Percentiles rank a stretch among this genome's conserved stretches.
Evolutionary conservation across 2,888 invertebrate species (phyloP).

Genomic region (Folsomia manolachei): DNA sequence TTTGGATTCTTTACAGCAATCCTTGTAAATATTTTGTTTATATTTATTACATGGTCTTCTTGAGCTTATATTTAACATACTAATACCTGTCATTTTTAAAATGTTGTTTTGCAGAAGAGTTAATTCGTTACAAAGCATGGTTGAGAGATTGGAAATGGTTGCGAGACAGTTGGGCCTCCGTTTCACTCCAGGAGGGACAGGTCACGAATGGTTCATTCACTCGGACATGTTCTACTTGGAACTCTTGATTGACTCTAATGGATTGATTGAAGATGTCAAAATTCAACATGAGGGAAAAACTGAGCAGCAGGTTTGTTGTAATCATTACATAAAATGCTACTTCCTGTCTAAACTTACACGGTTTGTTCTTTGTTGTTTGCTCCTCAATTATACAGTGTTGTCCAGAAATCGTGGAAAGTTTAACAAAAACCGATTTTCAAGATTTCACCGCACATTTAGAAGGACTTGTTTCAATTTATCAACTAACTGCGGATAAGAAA

Average conservation of each 20-base stretch:
- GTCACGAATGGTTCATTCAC: constrained; percentile 81
- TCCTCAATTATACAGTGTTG: constrained; percentile 68
- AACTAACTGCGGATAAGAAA: constrained; percentile 90
- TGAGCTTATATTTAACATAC: too few relatives aligned
- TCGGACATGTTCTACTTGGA: constrained; percentile 96
- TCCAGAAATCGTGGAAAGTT: constrained; percentile 79
- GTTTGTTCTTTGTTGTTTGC: neutral
- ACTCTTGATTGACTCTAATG: constrained; percentile 78
- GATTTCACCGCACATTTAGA: constrained; percentile 92
- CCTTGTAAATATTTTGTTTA: too few relatives aligned
- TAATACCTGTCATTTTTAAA: too few relatives aligned
- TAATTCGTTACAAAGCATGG: constrained; percentile 82
- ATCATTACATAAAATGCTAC: too few relatives aligned
- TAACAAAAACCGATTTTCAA: constrained; percentile 80
- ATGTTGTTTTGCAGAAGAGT: too few relatives aligned
- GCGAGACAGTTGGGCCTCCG: constrained; percentile 85
- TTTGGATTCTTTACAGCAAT: constrained; percentile 86
- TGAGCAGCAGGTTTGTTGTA: constrained; percentile 56
- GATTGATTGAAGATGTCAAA: constrained; percentile 82
- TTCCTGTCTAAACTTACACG: neutral
- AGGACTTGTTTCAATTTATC: constrained; percentile 84
- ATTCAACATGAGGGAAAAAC: constrained; percentile 87
- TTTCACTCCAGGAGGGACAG: constrained; percentile 78
- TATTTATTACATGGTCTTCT: too few relatives aligned
- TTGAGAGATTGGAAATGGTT: constrained; percentile 85